Evolutionary conservation across 2,888 invertebrate genomes (phyloP), one percentile per base, ranked within the genome.

Genomic region (Cheilosia vulpina): DNA sequence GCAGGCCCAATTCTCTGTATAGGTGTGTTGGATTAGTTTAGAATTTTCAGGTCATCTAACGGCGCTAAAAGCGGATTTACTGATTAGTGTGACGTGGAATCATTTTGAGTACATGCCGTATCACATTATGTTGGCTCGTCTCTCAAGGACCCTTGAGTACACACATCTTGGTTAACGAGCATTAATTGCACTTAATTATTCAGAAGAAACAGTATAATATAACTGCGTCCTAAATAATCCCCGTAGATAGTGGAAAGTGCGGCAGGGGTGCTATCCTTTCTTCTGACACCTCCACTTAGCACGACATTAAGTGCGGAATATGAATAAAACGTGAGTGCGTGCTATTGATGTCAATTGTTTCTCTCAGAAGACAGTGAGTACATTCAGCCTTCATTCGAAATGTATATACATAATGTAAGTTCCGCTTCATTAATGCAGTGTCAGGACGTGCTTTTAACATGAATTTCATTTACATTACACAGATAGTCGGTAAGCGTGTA

Each of bases 281-380:
- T 57, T 63, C 19, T 27, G 47, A 55, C 52, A 41, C 38, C 58
- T 21, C 57, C 63, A 78, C 71, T 78, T 78, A 31, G 50, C 60
- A 78, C 41, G 63, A 63, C 65, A 68, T 76, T 68, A 53, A 53
- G 63, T 43, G 31, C 7, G 43, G 52, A 68, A 68, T 76, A 68
- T 58, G 66, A 50, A 52, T 57, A n/a, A 34, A 50, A 63, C 63
- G 63, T 78, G 71, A 63, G 71, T 71, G 78, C 57, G 55, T 57
- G 69, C n/a, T 38, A 63, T 78, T 78, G 78, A 78, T 78, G 57
- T 78, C 78, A 78, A 78, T 78, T 78, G 71, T 47, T 47, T 15
- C 66, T 47, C 38, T 19, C 52, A 11, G 13, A 41, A 58, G 53
- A 52, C 5, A 52, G 2, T 9, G 24, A 24, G 19, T 24, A 41